Base-by-base conservation (phyloP, 2,888 invertebrate species). In the Campaea margaritaria region DNA sequence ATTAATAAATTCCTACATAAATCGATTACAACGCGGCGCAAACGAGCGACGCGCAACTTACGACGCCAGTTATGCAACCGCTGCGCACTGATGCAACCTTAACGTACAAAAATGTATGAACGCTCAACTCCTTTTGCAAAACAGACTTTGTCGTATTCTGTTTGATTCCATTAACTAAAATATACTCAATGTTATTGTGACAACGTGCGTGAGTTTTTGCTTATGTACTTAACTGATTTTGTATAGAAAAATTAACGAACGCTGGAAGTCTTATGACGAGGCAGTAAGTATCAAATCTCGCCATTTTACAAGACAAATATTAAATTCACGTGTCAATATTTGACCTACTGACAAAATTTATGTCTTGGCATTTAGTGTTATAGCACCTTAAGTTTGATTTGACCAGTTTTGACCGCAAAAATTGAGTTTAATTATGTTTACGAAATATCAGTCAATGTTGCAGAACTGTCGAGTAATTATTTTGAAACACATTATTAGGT, bases 271-370 rank as follows among this genome's bases (percentile, higher is more conserved):
- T 34, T 54, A 54, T 21, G 31, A 13, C 36, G n/a, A 41, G 12
- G 14, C 0, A 10, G 38, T 13, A 44, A 43, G 49, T 49, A 39
- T 56, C 36, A 44, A 44, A 38, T 38, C 34, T 46, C 14, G 5
- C 27, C 11, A 15, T 14, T 15, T 42, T 9, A 21, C 21, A 16
- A 21, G 10, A 12, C 31, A 47, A 38, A 31, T 78, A 79, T 82
- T 38, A 14, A 7, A 74, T 78, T 73, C 75, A 73, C 69, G 72
- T 54, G 72, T 79, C 80, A 79, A 82, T 76, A 75, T 81, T 75
- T 85, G 87, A 88, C 88, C 89, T 72, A 87, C 78, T 86, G 83
- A 79, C 82, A 72, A 57, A 62, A 53, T 62, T 62, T 59, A 62
- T 45, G 49, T 52, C 41, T 62, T 65, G 68, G 57, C 65, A 67